phyloP scores from a whole-genome alignment of 2,888 invertebrate species.

The Thymelicus acteon region DNA sequence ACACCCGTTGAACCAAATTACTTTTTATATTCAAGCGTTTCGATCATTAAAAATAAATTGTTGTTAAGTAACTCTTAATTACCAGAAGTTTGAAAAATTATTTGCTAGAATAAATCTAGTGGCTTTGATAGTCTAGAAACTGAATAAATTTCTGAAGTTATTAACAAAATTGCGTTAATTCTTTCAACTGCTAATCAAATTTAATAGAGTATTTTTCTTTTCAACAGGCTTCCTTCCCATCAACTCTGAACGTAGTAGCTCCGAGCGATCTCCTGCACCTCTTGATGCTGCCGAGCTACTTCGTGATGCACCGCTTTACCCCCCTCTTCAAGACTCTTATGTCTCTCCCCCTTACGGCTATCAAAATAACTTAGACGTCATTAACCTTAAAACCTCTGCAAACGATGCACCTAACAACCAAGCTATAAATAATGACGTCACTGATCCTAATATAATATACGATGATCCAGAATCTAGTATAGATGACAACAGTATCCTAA shows the following conservation, averaged over 20 bases:
- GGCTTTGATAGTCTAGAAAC: neutral
- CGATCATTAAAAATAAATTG: neutral
- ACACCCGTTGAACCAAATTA: neutral
- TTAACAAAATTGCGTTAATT: too few species aligned
- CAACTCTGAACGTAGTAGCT: constrained; percentile 60
- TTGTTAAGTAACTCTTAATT: neutral
- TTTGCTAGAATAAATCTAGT: neutral
- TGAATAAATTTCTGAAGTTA: neutral
- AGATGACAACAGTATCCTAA: constrained; percentile 54
- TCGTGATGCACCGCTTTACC: constrained; percentile 67
- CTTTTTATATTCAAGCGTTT: neutral
- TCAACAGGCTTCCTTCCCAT: constrained; percentile 57
- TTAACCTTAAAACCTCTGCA: constrained; percentile 13
- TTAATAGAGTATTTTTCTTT: constrained; percentile 42
- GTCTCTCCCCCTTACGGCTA: constrained; percentile 19
- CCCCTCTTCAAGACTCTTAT: constrained; percentile 54
- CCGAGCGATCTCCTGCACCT: constrained; percentile 56
- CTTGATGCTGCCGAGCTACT: constrained; percentile 65
- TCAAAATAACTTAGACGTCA: constrained; percentile 13
- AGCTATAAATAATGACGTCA: neutral
- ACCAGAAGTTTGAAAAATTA: neutral
- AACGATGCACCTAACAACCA: constrained; percentile 8
- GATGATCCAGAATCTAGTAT: constrained; percentile 59
- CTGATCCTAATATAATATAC: constrained; percentile 22
- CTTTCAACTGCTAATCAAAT: too few species aligned